Base-by-base conservation (phyloP, 2,113 vertebrate species). In the Ariopsis seemanni region DNA sequence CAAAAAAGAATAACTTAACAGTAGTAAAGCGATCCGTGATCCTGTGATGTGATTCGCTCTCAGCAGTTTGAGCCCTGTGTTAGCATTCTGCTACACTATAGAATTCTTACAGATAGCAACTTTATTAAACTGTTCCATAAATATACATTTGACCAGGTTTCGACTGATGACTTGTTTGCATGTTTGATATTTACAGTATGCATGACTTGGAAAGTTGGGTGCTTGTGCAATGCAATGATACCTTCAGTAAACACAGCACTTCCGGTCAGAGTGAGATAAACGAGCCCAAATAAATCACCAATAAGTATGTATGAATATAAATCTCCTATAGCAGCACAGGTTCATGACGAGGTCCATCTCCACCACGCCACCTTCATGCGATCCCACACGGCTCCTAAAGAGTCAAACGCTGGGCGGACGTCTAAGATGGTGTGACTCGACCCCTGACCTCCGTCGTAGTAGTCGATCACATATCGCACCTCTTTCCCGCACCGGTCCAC, bases 311-410 rank as follows among this genome's bases (percentile, higher is more conserved):
- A 48, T 71, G n/a, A 71, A 5, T 77, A 58, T 18, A 67, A 58
- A 52, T 85, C 67, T 53, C 22, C 20, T n/a, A 27, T 50, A 71
- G 42, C 11, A 52, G 22, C 25, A 22, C 18, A 55, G 42, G 11
- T 53, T 91, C 71, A 90, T 20, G 87, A 81, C 4, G 90, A 89
- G 65, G 95, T 97, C 96, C 96, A 97, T 62, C 96, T 94, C 96
- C 96, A 97, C 97, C 97, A 97, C 25, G 97, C 94, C 48, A 97
- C 96, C 91, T 96, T 97, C 94, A 96, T 96, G 58, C 97, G 95
- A 91, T 97, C 97, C 97, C 97, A 97, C 4, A 97, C 95, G 0
- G 97, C 97, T 0, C 93, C 93, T 11, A 97, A 85, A 0, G 96
- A 97, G 90, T 97, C 97, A 12, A 97, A 92, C 0, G 97, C 96